phyloP scores from a whole-genome alignment of 1,140 invertebrate genomes.

The Spodoptera frugiperda region DNA sequence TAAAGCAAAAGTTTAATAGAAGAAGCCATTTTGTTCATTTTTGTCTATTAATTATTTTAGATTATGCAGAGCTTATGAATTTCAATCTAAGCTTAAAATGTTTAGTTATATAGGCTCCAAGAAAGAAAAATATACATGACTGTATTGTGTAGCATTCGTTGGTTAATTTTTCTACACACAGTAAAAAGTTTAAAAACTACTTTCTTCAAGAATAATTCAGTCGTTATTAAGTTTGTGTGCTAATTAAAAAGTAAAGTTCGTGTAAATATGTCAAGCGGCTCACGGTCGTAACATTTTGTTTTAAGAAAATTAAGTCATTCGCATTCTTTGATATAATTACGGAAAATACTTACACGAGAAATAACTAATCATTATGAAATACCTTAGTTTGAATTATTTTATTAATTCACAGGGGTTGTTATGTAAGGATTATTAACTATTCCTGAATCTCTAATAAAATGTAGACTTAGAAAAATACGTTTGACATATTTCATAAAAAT shows the following conservation, averaged over 20 bases:
- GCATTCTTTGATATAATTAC: slow-evolving; percentile 16
- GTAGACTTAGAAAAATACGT: no score
- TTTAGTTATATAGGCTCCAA: no score
- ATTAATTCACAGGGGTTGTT: background rate
- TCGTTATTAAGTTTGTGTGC: no score
- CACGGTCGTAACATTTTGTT: background rate
- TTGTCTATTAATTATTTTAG: no score
- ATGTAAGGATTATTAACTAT: no score
- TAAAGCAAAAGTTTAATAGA: no score
- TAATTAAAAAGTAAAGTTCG: slow-evolving; percentile 11
- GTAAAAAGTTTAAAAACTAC: background rate
- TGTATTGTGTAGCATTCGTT: background rate
- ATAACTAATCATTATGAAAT: slow-evolving; percentile 16
- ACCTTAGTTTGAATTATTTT: slow-evolving; percentile 2
- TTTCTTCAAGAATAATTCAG: background rate
- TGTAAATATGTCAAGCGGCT: slow-evolving; percentile 7
- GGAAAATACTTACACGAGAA: slow-evolving; percentile 18
- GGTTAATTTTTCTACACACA: background rate
- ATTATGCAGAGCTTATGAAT: no score
- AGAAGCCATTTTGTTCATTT: no score
- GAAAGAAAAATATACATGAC: no score
- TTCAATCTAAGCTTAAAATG: no score
- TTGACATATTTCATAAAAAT: no score
- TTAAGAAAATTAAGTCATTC: slow-evolving; percentile 27
- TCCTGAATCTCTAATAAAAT: no score